phyloP scores from a whole-genome alignment of 2,113 vertebrate species.

The Fukomys damarensis region DNA sequence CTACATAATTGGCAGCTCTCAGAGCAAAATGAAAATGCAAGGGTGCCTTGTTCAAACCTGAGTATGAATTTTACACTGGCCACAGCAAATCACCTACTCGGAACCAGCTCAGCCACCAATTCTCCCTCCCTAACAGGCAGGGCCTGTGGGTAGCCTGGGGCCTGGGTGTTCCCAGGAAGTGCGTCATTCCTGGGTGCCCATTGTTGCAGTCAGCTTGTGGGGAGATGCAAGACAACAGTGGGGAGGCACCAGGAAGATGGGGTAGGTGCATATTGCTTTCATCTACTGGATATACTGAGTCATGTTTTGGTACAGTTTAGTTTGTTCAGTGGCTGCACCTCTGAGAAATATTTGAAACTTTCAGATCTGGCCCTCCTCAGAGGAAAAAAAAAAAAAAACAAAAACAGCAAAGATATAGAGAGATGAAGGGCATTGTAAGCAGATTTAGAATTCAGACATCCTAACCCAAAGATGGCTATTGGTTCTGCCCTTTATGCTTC shows the following conservation, averaged over 20 bases:
- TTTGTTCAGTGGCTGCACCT: not conserved
- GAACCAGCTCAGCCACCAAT: accelerated
- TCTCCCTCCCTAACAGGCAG: not conserved
- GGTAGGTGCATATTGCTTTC: not conserved
- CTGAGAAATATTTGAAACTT: not conserved
- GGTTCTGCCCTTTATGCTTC: not conserved
- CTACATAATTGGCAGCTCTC: not conserved
- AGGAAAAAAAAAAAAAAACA: too few species aligned
- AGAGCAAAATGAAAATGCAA: not conserved
- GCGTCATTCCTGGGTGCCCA: not conserved
- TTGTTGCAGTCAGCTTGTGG: not conserved
- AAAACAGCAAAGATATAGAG: not conserved
- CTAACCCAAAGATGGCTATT: not conserved
- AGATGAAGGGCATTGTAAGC: not conserved
- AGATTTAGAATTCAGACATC: not conserved
- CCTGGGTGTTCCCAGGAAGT: not conserved
- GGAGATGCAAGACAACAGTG: not conserved
- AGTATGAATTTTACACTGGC: not conserved
- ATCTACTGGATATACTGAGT: not conserved
- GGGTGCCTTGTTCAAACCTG: not conserved
- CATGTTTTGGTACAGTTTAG: not conserved
- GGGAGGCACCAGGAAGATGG: not conserved
- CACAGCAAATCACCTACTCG: not conserved
- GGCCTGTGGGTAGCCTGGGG: not conserved
- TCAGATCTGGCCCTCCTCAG: not conserved